Percentiles rank a stretch among this genome's conserved stretches.
Evolutionary conservation across 23 tunicate genomes (phyloP).

Genomic region (Trididemnum miniatum): DNA sequence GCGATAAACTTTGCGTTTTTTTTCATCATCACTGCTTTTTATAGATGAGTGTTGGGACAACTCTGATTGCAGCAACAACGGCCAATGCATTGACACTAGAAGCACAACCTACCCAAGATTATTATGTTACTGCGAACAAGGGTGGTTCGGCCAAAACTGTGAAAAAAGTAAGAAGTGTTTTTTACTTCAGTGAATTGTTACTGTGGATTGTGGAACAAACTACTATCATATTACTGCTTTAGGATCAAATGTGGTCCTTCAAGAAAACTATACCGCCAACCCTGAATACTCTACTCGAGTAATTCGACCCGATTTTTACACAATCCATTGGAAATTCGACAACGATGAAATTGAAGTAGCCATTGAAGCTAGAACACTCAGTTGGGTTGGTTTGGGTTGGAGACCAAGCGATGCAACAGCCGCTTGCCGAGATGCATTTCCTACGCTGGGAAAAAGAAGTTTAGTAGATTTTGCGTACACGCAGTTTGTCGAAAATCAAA

Average conservation of each 20-base stretch:
- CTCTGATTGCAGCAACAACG: slow-evolving; percentile 59
- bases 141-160: slow-evolving; percentile 66
- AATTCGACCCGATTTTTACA: slow-evolving; percentile 22
- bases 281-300: slow-evolving; percentile 41
- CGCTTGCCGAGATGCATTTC: slow-evolving; percentile 6
- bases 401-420: slow-evolving; percentile 44
- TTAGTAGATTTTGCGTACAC: slow-evolving; percentile 4
- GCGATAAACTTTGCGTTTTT: too few species aligned
- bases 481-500: not conserved
- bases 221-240: too few species aligned
- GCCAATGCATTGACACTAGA: slow-evolving; percentile 68
- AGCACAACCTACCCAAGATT: slow-evolving; percentile 67
- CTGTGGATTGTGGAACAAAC: too few species aligned
- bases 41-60: slow-evolving; percentile 63
- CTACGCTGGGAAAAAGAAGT: not conserved
- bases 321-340: slow-evolving; percentile 44
- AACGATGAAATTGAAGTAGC: slow-evolving; percentile 72
- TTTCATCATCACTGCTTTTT: too few species aligned
- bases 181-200: too few species aligned
- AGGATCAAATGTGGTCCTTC: slow-evolving; percentile 33
- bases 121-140: slow-evolving; percentile 65
- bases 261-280: slow-evolving; percentile 32
- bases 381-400: slow-evolving; percentile 86
- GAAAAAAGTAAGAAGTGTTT: slow-evolving; percentile 36
- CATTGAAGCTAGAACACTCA: slow-evolving; percentile 56